Base-by-base conservation (phyloP, 2,888 invertebrate genomes). In the Scaptomyza parva region DNA sequence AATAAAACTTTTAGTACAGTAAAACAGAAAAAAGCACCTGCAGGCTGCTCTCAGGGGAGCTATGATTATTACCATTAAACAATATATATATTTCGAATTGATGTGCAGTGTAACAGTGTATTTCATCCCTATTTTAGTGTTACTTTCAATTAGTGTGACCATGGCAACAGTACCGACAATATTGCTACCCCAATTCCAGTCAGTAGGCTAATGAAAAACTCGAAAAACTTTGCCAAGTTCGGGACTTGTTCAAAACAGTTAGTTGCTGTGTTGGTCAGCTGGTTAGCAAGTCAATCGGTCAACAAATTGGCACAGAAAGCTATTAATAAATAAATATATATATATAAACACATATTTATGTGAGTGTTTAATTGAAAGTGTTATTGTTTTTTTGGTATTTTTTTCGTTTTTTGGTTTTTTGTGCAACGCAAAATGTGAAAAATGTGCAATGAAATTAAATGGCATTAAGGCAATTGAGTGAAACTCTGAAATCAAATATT, bases 131-230 rank as follows among this genome's bases (percentile, higher is more conserved):
- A 54, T 48, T 51, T 51, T 37, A 30, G 54, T 26, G 4, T 24
- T 67, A 39, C 48, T 76, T 79, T 82, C 88, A 81, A 80, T 87
- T 81, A 85, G 82, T 81, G 86, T 82, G 75, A 63, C 65, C 86
- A 81, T 81, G 88, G 70, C 83, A 81, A 81, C 37, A 35, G 8
- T 35, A 35, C 80, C 3, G n/a, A 14, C 14, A 35, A 14, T 14
- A 52, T 69, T 73, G 67, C 64, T 66, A 44, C 54, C 64, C 64
- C 52, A 53, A 55, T 51, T 53, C 14, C 12, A n/a, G 54, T 61
- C 40, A 48, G 8, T 28, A 28, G 28, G 45, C 45, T 17, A n/a
- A 35, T 17, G 35, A 35, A 53, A 53, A 4, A 33, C 48, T 3
- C 0, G 17, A 9, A 14, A n/a, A 33, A 37, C 8, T 3, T 37